Evolutionary conservation across 2,888 invertebrate species (phyloP).

Genomic region (Limnephilus rhombicus): DNA sequence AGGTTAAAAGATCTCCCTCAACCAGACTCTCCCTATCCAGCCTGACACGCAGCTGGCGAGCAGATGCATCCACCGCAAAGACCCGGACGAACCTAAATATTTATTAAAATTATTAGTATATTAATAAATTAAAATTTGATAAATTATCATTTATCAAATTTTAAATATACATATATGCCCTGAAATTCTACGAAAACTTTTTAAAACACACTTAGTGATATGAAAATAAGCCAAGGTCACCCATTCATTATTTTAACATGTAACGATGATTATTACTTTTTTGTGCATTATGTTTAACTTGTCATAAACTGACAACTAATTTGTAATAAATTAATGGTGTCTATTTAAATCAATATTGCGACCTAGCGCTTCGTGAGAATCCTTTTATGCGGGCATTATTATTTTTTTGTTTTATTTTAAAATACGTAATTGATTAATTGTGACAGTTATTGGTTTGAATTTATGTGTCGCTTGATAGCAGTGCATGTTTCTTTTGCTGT

Average conservation of each 20-base stretch:
- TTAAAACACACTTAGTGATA: neutral
- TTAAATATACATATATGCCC: too few species aligned
- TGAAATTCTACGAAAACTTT: neutral
- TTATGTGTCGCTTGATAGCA: neutral
- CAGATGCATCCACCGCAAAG: too few species aligned
- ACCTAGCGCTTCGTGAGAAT: neutral
- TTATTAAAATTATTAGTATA: too few species aligned
- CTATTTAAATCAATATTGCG: constrained; percentile 14
- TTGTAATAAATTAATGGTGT: neutral
- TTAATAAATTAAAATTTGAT: too few species aligned
- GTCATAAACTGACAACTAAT: constrained; percentile 22
- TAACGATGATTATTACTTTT: neutral
- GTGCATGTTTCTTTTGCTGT: neutral
- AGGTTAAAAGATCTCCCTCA: too few species aligned
- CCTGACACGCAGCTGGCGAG: too few species aligned
- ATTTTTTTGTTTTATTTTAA: neutral
- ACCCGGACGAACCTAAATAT: too few species aligned
- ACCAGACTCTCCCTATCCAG: too few species aligned
- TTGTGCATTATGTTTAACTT: constrained; percentile 10
- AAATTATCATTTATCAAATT: too few species aligned
- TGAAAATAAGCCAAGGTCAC: neutral
- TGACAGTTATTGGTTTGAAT: neutral
- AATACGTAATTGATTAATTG: neutral
- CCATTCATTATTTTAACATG: neutral
- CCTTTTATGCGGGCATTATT: neutral